These are phyloP conservation scores for Alces alces DNA, from an alignment of 2,113 vertebrate genomes.

Conservation along the genomic window DNA sequence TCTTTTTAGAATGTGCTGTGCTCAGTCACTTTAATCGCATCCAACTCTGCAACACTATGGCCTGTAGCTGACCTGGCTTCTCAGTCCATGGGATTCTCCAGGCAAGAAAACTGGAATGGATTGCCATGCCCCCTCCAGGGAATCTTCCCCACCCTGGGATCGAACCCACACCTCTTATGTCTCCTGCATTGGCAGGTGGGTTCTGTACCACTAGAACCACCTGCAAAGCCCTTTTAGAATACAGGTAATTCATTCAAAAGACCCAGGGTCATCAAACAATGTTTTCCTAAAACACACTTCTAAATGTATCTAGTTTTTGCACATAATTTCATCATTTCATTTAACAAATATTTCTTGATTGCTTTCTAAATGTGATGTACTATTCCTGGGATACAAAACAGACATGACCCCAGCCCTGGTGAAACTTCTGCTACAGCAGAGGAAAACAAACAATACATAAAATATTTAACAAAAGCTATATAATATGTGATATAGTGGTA, in stretches of 20 bases:
- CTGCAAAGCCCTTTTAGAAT: neutral
- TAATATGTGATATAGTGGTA: neutral
- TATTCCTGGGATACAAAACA: neutral
- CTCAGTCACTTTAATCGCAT: neutral
- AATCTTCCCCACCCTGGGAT: neutral
- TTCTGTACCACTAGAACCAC: neutral
- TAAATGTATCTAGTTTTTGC: neutral
- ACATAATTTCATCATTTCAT: neutral
- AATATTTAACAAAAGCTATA: neutral
- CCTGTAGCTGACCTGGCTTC: neutral
- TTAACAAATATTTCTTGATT: neutral
- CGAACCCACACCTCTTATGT: neutral
- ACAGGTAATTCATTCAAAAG: constrained; percentile 9
- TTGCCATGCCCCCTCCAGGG: neutral
- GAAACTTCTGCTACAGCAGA: neutral
- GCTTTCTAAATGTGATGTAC: neutral
- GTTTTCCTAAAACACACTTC: neutral
- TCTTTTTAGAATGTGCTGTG: neutral
- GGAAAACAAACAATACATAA: neutral
- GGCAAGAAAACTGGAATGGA: neutral
- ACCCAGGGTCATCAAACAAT: neutral
- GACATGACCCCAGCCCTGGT: neutral
- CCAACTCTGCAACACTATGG: neutral
- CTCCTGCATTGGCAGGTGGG: neutral
- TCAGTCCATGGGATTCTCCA: neutral